A percentile compares a stretch with the other conserved stretches of the same genome.
Evolutionary conservation across 2,888 invertebrate species (phyloP).

Genomic region (Apamea sordens): DNA sequence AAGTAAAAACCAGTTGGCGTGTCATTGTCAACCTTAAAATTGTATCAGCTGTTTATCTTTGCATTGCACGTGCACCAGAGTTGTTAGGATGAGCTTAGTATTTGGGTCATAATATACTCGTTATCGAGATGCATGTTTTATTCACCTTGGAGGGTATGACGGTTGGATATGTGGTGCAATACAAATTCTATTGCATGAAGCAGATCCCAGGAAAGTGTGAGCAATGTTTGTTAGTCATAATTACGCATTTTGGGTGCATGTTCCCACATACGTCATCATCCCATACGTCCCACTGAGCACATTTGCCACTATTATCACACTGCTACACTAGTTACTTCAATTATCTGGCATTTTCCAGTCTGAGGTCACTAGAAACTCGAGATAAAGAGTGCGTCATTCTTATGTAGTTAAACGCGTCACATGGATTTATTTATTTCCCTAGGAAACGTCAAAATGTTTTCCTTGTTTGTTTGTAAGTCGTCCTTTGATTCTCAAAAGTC

Average conservation of each 20-base stretch:
- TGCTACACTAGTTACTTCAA: constrained; percentile 30
- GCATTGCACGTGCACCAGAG: constrained; percentile 4
- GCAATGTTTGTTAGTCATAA: constrained; percentile 37
- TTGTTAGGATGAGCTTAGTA: constrained; percentile 25
- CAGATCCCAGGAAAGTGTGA: constrained; percentile 33
- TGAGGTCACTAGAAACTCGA: constrained; percentile 51
- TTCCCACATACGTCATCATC: constrained; percentile 28
- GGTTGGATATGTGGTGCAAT: constrained; percentile 28
- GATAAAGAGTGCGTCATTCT: constrained; percentile 58
- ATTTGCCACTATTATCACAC: constrained; percentile 5
- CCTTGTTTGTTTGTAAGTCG: constrained; percentile 13
- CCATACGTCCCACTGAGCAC: constrained; percentile 13
- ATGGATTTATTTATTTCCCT: constrained; percentile 38
- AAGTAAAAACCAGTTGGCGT: constrained; percentile 14
- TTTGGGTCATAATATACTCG: constrained; percentile 19
- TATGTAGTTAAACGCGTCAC: constrained; percentile 53
- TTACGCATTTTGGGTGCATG: constrained; percentile 31
- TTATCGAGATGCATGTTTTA: constrained; percentile 24
- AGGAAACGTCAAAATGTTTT: constrained; percentile 42
- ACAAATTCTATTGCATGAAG: constrained; percentile 14
- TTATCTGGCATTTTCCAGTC: constrained; percentile 57
- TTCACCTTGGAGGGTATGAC: constrained; percentile 30
- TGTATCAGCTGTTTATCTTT: constrained; percentile 39
- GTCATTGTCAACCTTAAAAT: constrained; percentile 12
- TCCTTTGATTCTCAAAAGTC: constrained; percentile 7